phyloP scores from a whole-genome alignment of 2,888 invertebrate genomes.

The Lathronympha strigana region DNA sequence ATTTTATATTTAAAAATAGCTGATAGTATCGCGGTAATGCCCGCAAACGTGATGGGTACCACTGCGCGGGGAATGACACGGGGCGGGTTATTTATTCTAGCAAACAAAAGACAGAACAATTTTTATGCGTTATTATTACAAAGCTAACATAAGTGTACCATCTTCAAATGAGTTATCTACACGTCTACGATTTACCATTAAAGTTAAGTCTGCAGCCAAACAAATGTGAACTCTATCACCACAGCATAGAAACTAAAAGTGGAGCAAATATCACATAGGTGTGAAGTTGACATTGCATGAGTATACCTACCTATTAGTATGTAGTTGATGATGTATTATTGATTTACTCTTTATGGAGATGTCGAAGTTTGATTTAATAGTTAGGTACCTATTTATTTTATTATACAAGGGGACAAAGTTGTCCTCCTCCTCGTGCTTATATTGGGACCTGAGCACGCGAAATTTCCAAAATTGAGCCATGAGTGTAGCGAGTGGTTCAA shows the following conservation, averaged over 20 bases:
- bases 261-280: slow-evolving; percentile 8
- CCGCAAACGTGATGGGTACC: too few relatives aligned
- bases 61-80: too few relatives aligned
- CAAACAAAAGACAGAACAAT: neutral
- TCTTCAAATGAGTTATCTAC: slow-evolving; percentile 3
- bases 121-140: too few relatives aligned
- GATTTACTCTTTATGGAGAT: slow-evolving; percentile 21
- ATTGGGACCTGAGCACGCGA: too few relatives aligned
- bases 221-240: slow-evolving; percentile 8
- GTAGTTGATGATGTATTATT: slow-evolving; percentile 6
- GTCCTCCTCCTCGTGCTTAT: too few relatives aligned
- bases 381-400: too few relatives aligned
- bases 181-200: neutral
- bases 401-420: too few relatives aligned
- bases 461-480: too few relatives aligned
- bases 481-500: too few relatives aligned
- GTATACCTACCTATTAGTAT: neutral
- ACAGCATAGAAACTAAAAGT: neutral
- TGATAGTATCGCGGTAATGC: too few relatives aligned
- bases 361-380: slow-evolving; percentile 6
- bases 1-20: too few relatives aligned
- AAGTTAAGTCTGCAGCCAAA: neutral
- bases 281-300: slow-evolving; percentile 23
- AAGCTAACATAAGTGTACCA: slow-evolving; percentile 9
- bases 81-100: too few relatives aligned